Evolutionary conservation across 2,113 vertebrate species (phyloP).

Genomic region (Sceloporus tristichus): DNA sequence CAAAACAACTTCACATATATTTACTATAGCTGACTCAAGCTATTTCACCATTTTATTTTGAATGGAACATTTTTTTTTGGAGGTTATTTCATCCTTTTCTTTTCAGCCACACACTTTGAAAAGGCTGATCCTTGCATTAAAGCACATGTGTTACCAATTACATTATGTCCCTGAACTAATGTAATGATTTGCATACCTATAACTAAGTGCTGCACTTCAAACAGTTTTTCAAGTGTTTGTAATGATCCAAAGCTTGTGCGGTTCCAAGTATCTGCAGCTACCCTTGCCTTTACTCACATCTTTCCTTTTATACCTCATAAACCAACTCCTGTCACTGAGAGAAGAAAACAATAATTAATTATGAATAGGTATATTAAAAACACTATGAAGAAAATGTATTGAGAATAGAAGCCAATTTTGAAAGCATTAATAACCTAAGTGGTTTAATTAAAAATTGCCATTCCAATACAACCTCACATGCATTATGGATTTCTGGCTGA

Average conservation of each 20-base stretch:
- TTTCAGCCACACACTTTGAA: conserved; percentile 6
- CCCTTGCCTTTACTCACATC: neutral
- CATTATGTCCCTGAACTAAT: neutral
- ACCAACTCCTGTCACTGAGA: conserved; percentile 31
- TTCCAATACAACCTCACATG: conserved; percentile 49
- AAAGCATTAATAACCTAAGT: conserved; percentile 56
- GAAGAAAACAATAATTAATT: neutral
- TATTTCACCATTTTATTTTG: conserved; percentile 3
- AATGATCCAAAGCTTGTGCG: conserved; percentile 1
- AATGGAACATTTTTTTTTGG: neutral
- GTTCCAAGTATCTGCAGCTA: conserved; percentile 20
- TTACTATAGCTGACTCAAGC: neutral
- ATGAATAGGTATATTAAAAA: conserved; percentile 53
- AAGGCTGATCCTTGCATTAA: neutral
- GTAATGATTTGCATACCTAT: neutral
- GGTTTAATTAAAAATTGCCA: conserved; percentile 54
- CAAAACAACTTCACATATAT: neutral
- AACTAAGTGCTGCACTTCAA: neutral
- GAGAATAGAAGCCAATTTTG: conserved; percentile 35
- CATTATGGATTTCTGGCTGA: conserved; percentile 48
- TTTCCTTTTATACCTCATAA: conserved; percentile 38
- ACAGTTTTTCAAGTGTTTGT: conserved; percentile 21
- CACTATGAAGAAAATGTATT: conserved; percentile 48
- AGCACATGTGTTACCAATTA: neutral
- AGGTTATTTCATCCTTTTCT: conserved; percentile 19